These are phyloP conservation scores for Periophthalmus magnuspinnatus DNA, from an alignment of 2,797 vertebrate genomes.

Conservation along the genomic window DNA sequence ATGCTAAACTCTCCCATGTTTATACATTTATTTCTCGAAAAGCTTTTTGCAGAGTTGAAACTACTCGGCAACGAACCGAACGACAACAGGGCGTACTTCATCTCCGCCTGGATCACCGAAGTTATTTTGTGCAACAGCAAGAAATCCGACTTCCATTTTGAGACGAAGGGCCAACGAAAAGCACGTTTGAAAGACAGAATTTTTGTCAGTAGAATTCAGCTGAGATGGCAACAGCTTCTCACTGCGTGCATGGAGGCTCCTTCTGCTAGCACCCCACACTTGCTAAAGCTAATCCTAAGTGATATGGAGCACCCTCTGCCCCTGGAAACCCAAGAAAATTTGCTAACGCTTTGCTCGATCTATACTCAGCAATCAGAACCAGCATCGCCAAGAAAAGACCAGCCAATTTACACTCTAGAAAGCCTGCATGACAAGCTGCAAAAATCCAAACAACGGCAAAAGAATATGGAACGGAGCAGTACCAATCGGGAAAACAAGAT, in stretches of 20 bases:
- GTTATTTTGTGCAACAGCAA: constrained; percentile 82
- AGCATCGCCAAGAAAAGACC: constrained; percentile 33
- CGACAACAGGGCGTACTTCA: constrained; percentile 77
- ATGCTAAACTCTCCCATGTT: constrained; percentile 81
- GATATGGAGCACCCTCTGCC: constrained; percentile 88
- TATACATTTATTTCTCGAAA: constrained; percentile 84
- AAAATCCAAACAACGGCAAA: constrained; percentile 43
- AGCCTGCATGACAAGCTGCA: constrained; percentile 82
- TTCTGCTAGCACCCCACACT: constrained; percentile 83
- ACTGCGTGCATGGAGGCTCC: constrained; percentile 87
- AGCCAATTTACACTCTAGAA: constrained; percentile 88
- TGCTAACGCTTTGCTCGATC: constrained; percentile 87
- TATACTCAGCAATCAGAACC: constrained; percentile 81
- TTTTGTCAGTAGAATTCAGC: constrained; percentile 78
- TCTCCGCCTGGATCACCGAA: constrained; percentile 88
- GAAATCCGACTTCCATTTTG: constrained; percentile 65
- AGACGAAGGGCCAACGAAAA: constrained; percentile 68
- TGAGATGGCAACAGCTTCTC: constrained; percentile 87
- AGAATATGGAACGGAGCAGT: constrained; percentile 37
- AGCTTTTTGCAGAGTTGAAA: constrained; percentile 84
- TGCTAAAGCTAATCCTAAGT: constrained; percentile 86
- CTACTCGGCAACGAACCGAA: constrained; percentile 69
- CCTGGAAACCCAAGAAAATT: constrained; percentile 79
- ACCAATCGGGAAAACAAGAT: constrained; percentile 57
- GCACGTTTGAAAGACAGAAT: constrained; percentile 75